Conservation (phyloP, 2,113 vertebrate genomes). For the Kobus ellipsiprymnus region DNA sequence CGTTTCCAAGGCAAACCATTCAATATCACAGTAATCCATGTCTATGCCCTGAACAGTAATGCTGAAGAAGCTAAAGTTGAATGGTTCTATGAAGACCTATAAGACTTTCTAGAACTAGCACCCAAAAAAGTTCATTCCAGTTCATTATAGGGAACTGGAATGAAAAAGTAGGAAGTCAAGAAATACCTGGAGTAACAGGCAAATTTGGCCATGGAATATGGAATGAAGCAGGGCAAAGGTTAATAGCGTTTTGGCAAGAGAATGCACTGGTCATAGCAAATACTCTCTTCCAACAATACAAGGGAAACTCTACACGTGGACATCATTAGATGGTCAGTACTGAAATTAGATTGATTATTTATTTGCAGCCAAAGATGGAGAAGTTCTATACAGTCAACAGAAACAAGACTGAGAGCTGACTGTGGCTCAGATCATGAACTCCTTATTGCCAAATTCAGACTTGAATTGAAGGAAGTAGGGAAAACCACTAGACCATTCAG, state of each 20-base stretch:
- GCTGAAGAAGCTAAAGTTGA: neutral
- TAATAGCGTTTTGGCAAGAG: neutral
- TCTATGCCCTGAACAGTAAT: neutral
- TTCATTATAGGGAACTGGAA: neutral
- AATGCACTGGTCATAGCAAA: neutral
- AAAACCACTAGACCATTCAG: neutral
- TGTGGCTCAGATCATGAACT: neutral
- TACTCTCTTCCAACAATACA: neutral
- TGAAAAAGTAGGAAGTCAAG: neutral
- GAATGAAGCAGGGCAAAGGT: neutral
- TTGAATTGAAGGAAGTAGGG: neutral
- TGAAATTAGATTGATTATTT: neutral
- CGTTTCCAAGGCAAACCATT: neutral
- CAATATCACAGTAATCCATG: neutral
- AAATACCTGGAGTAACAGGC: neutral
- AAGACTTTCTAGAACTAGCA: neutral
- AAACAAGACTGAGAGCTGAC: neutral
- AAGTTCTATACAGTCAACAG: neutral
- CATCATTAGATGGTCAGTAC: neutral
- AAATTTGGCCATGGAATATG: neutral
- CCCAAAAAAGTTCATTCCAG: neutral
- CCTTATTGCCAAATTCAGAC: neutral
- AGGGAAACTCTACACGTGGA: neutral
- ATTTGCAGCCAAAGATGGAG: neutral
- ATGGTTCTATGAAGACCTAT: neutral